These are phyloP conservation scores for Mirza zaza DNA, from an alignment of 2,113 vertebrate species.

Conservation along the genomic window DNA sequence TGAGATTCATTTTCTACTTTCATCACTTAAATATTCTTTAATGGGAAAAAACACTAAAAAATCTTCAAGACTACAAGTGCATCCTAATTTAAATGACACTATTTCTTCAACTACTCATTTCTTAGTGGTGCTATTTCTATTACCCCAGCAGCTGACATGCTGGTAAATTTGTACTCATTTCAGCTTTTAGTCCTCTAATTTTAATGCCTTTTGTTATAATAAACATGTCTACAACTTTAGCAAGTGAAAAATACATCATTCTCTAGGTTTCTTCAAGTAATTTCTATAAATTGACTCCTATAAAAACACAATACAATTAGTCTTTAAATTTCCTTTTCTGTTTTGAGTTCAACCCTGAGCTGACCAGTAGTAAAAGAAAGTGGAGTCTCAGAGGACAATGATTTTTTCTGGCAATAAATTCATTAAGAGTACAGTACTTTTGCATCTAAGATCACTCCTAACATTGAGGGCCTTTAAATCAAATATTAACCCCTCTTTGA, in stretches of 20 bases:
- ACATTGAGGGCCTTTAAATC: not conserved
- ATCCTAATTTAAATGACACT: constrained; percentile 39
- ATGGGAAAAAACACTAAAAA: not conserved
- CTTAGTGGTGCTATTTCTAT: not conserved
- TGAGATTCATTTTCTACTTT: not conserved
- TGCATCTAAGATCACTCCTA: not conserved
- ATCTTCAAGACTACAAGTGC: not conserved
- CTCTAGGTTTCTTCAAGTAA: not conserved
- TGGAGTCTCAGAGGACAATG: not conserved
- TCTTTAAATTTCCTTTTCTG: not conserved
- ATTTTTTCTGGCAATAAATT: not conserved
- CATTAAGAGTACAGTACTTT: not conserved
- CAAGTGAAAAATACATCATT: not conserved
- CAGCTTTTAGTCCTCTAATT: constrained; percentile 3
- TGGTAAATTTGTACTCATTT: constrained; percentile 23
- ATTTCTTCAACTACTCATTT: constrained; percentile 43
- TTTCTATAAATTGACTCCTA: not conserved
- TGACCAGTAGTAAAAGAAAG: not conserved
- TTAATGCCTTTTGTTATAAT: not conserved
- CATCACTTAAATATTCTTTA: constrained; percentile 29
- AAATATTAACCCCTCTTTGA: not conserved
- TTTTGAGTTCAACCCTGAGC: not conserved
- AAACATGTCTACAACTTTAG: not conserved
- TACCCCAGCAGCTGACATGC: not conserved
- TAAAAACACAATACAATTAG: not conserved